Percentiles rank a stretch among this genome's conserved stretches.
These are phyloP conservation scores for Caenorhabditis sinica DNA, from an alignment of 2,888 invertebrate genomes.

Conservation along the genomic window DNA sequence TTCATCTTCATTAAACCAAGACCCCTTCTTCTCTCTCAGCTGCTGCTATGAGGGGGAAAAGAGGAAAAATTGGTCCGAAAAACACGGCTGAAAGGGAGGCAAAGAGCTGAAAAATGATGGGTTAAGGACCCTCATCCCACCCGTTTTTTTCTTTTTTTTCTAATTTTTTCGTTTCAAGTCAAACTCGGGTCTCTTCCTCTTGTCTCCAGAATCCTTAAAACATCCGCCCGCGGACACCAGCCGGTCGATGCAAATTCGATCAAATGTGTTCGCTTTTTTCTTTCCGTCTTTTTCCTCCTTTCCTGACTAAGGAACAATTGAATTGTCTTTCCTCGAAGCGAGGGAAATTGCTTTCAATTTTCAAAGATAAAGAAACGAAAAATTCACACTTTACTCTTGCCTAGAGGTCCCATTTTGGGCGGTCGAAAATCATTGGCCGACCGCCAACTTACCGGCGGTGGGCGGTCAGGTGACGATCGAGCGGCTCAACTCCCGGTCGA, in stretches of 20 bases:
- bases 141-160: conserved; percentile 9
- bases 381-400: conserved; percentile 27
- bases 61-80: conserved; percentile 8
- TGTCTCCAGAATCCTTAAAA: neutral
- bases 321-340: conserved; percentile 19
- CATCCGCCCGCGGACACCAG: conserved; percentile 33
- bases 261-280: conserved; percentile 36
- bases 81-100: conserved; percentile 26
- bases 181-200: neutral
- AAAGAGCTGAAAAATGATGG: conserved; percentile 33
- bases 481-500: too few relatives aligned
- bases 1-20: conserved; percentile 40
- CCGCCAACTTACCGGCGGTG: too few relatives aligned
- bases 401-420: too few relatives aligned
- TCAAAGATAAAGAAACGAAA: conserved; percentile 19
- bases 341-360: conserved; percentile 13
- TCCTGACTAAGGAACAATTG: conserved; percentile 21
- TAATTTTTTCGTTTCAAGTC: conserved; percentile 8
- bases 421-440: too few relatives aligned
- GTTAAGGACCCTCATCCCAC: conserved; percentile 21
- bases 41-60: neutral
- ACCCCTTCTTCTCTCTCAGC: neutral
- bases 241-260: conserved; percentile 62
- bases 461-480: too few relatives aligned
- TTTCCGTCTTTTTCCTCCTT: neutral